Evolutionary conservation across 2,113 vertebrate genomes (phyloP).

Genomic region (Osmerus mordax): DNA sequence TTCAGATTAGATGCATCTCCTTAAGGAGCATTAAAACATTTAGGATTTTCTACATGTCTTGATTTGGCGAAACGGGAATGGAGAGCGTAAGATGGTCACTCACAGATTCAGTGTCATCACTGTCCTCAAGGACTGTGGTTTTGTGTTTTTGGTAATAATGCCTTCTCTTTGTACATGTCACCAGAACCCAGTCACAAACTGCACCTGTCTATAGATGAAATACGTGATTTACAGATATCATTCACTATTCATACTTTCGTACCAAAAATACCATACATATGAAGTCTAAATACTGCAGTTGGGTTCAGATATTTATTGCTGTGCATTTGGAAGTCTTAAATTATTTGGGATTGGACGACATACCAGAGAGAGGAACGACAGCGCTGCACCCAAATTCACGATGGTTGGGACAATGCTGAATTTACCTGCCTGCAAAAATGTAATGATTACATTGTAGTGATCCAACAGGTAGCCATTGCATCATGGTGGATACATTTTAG

Average conservation of each 20-base stretch:
- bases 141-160: slow-evolving; percentile 80
- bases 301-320: neutral
- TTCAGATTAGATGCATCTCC: neutral
- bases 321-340: neutral
- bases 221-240: neutral
- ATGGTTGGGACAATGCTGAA: slow-evolving; percentile 84
- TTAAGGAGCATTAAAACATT: neutral
- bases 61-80: neutral
- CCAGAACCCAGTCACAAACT: slow-evolving; percentile 78
- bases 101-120: slow-evolving; percentile 66
- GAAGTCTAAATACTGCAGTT: neutral
- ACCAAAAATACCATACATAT: neutral
- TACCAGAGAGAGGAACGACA: slow-evolving; percentile 81
- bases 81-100: slow-evolving; percentile 10
- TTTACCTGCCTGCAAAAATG: slow-evolving; percentile 76
- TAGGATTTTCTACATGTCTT: neutral
- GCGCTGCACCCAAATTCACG: slow-evolving; percentile 82
- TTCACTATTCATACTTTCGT: neutral
- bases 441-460: neutral
- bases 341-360: slow-evolving; percentile 45
- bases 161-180: slow-evolving; percentile 77
- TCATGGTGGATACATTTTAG: neutral
- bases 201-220: slow-evolving; percentile 69
- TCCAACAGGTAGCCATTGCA: neutral
- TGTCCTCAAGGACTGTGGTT: slow-evolving; percentile 75